Conservation (phyloP, 2,888 invertebrate species). For the Iphiclides podalirius region DNA sequence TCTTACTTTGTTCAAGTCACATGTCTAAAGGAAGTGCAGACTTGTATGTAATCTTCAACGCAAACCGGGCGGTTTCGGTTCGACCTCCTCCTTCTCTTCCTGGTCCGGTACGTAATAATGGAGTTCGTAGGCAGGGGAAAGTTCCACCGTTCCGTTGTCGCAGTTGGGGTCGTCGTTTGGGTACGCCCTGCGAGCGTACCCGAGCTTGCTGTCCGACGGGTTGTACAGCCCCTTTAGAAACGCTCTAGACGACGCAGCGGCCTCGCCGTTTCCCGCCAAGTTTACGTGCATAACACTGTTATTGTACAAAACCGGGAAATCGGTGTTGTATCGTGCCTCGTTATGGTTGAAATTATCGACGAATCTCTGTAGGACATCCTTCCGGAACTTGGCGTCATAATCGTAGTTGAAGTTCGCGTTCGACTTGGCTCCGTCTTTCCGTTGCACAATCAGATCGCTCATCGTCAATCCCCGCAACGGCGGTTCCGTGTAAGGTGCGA, state of each 20-base stretch:
- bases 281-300: conserved; percentile 54
- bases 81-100: conserved; percentile 52
- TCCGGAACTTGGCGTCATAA: conserved; percentile 52
- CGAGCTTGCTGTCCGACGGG: conserved; percentile 15
- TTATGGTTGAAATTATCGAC: conserved; percentile 65
- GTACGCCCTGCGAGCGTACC: conserved; percentile 26
- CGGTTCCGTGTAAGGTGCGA: conserved; percentile 36
- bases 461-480: conserved; percentile 39
- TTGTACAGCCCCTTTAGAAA: conserved; percentile 51
- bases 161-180: conserved; percentile 54
- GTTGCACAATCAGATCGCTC: conserved; percentile 30
- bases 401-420: conserved; percentile 47
- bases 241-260: conserved; percentile 47
- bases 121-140: conserved; percentile 67
- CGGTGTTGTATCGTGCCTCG: conserved; percentile 55
- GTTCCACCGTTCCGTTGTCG: conserved; percentile 52
- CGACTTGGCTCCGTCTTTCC: conserved; percentile 28
- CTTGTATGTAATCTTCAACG: too few relatives aligned
- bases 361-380: conserved; percentile 55
- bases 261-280: conserved; percentile 36
- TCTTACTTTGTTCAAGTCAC: too few relatives aligned
- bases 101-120: conserved; percentile 70
- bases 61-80: conserved; percentile 31
- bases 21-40: too few relatives aligned
- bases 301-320: conserved; percentile 64